Conservation (phyloP, 53 echinoderm and acorn worm genomes). For the Arbacia lixula region DNA sequence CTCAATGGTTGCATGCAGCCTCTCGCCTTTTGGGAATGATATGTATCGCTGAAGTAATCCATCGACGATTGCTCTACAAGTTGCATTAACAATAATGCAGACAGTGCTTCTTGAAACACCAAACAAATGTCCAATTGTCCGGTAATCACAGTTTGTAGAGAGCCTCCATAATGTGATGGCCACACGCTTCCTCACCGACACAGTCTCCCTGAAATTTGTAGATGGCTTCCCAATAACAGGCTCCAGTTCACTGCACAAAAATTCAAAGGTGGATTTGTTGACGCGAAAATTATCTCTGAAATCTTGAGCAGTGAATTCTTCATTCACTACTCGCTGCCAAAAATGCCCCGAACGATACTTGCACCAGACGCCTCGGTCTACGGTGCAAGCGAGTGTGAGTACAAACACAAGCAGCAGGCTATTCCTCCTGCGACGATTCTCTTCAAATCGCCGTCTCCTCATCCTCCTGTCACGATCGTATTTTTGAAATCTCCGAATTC, state of each 20-base stretch:
- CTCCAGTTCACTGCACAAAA: slow-evolving; percentile 13
- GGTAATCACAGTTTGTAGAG: too few relatives aligned
- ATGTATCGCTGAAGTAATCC: too few relatives aligned
- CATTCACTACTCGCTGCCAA: too few relatives aligned
- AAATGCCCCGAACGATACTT: neutral
- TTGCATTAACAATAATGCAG: too few relatives aligned
- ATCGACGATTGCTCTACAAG: too few relatives aligned
- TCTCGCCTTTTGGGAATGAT: too few relatives aligned
- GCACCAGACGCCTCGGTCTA: neutral
- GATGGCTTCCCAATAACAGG: slow-evolving; percentile 12
- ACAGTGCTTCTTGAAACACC: too few relatives aligned
- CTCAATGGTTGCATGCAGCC: too few relatives aligned
- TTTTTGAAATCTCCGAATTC: too few relatives aligned
- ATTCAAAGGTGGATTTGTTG: slow-evolving; percentile 7
- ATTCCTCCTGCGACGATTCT: neutral
- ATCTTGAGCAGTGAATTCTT: slow-evolving; percentile 10
- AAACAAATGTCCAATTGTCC: too few relatives aligned
- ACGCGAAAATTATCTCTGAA: slow-evolving; percentile 12
- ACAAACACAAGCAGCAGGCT: neutral
- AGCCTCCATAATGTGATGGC: too few relatives aligned
- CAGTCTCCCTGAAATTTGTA: neutral
- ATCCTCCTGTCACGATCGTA: neutral
- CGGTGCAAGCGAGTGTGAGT: neutral
- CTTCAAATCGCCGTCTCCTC: neutral
- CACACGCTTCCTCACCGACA: neutral